Evolutionary conservation across 1,140 invertebrate species (phyloP), one percentile per base, ranked within the genome.

Genomic region (Amyelois transitella): DNA sequence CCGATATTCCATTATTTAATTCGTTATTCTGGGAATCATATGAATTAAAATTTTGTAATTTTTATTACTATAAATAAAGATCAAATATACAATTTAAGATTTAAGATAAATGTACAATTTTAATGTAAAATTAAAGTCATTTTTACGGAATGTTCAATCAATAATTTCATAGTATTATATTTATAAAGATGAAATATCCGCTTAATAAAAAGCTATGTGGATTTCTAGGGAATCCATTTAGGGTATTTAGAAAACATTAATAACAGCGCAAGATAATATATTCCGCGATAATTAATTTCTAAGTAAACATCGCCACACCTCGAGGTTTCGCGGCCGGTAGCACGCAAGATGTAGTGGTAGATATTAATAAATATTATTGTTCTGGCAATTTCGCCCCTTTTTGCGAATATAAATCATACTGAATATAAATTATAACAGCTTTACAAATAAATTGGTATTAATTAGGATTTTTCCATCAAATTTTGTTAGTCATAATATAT

Each of bases 311-410:
- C 8, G 45, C 18, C 45, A 48, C 18, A 21, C 18, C 18, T 48
- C 18, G 32, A 45, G 19, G 45, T 21, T 20, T 19, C 18, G 18
- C 44, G 10, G 2, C 44, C 19, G 45, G 10, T 17, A 6, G 12
- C 45, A 48, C 45, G 45, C 45, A 21, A 48, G 18, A 48, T n/a
- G 20, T 48, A 48, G 20, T 17, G 20, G 45, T 48, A 17, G 45
- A 48, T 21, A 48, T 48, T 48, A 21, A 48, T 48, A 21, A 48
- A 48, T 21, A 20, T 45, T 45, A 20, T 45, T 20, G 19, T 20
- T 19, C 43, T 45, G 32, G 32, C 32, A 38, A 38, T 38, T 38
- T 38, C 32, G 32, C 17, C 32, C 32, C 32, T 38, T 38, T 14
- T 14, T 14, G n/a, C 32, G 1, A 1, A 38, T 14, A 38, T 38